These are phyloP conservation scores for Drosophila mayaguana DNA, from an alignment of 2,888 invertebrate species.

Conservation along the genomic window DNA sequence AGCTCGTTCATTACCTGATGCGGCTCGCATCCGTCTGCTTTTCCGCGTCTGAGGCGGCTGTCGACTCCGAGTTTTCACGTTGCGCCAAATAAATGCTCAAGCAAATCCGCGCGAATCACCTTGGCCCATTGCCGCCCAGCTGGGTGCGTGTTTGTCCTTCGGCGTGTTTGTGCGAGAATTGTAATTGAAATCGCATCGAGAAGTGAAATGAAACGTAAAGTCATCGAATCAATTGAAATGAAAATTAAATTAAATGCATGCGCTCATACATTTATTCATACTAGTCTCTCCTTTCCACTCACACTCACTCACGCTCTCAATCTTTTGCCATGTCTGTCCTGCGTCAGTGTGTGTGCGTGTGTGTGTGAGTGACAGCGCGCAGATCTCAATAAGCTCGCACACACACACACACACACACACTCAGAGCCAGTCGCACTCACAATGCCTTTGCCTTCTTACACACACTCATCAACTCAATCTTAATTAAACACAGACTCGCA, in stretches of 20 bases:
- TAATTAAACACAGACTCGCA: conserved; percentile 75
- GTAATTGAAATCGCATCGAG: conserved; percentile 78
- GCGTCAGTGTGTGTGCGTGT: no score
- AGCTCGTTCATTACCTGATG: background rate
- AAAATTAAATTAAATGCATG: conserved; percentile 79
- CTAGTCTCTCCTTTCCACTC: conserved; percentile 7
- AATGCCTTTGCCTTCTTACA: conserved; percentile 28
- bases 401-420: conserved; percentile 9
- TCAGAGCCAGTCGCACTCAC: conserved; percentile 14
- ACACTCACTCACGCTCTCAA: background rate
- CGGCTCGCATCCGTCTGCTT: background rate
- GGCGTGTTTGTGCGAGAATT: conserved; percentile 26
- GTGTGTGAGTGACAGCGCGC: conserved; percentile 26
- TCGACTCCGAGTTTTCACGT: conserved; percentile 30
- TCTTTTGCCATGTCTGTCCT: background rate
- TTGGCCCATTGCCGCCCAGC: conserved; percentile 27
- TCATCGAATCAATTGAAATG: conserved; percentile 80
- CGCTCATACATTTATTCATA: conserved; percentile 76
- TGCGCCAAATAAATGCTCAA: conserved; percentile 44
- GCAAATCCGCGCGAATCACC: conserved; percentile 39
- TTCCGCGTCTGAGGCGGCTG: conserved; percentile 14
- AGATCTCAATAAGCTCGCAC: conserved; percentile 27
- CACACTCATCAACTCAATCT: conserved; percentile 59
- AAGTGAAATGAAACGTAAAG: conserved; percentile 79
- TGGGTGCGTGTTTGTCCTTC: conserved; percentile 46